Evolutionary conservation across 2,888 invertebrate genomes (phyloP).

Genomic region (Limnephilus marmoratus): DNA sequence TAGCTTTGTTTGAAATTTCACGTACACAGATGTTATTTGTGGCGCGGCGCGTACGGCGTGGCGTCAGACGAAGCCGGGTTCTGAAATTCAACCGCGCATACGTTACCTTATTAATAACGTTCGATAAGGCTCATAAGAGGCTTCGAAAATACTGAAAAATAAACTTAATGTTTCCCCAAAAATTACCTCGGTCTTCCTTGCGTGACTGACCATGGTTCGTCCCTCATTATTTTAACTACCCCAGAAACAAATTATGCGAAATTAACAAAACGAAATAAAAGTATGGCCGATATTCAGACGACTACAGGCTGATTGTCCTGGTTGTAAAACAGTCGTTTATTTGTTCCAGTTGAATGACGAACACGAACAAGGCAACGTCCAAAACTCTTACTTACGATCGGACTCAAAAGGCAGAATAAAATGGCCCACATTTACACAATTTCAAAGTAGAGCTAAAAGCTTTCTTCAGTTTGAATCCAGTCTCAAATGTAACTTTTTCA

Average conservation of each 20-base stretch:
- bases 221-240: slow-evolving; percentile 32
- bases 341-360: background rate
- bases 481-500: background rate
- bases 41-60: too few relatives aligned
- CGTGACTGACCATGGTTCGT: slow-evolving; percentile 14
- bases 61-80: too few relatives aligned
- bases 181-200: background rate
- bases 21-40: too few relatives aligned
- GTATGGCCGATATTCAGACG: background rate
- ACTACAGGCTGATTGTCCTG: background rate
- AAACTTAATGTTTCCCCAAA: too few relatives aligned
- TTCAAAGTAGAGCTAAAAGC: background rate
- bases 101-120: too few relatives aligned
- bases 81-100: too few relatives aligned
- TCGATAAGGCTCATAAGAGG: background rate
- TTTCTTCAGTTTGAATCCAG: background rate
- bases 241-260: slow-evolving; percentile 18
- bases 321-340: background rate
- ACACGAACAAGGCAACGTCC: background rate
- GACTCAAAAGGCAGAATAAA: too few relatives aligned
- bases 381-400: background rate
- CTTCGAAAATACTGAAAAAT: background rate
- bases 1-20: too few relatives aligned
- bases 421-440: background rate
- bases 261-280: background rate